Evolutionary conservation across 2,888 invertebrate species (phyloP), one percentile per base, ranked within the genome.

Genomic region (Callyntrura sp.): DNA sequence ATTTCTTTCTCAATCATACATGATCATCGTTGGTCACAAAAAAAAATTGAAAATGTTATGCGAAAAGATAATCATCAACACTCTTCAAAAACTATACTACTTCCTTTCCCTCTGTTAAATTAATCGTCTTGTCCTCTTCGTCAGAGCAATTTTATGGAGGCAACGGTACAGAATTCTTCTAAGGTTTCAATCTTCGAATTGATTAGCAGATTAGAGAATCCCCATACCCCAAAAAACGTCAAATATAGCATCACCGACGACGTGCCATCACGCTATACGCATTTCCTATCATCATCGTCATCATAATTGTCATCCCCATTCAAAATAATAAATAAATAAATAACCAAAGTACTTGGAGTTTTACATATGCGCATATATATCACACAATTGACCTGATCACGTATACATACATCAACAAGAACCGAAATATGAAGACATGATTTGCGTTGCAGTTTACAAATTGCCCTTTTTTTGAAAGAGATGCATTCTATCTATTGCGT

Each of bases 231-330:
- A 55, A 4, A 68, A 28, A 17, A 68, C 23, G 2, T 8, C 68
- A 68, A n/a, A 62, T 14, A 62, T 20, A 3, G 20, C n/a, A n/a
- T n/a, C n/a, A n/a, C n/a, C n/a, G n/a, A n/a, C n/a, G n/a, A n/a
- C n/a, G n/a, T n/a, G 43, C n/a, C 25, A n/a, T n/a, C n/a, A n/a
- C n/a, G n/a, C n/a, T n/a, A 28, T 65, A 79, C 78, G 65, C 79
- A 79, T 79, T 86, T 86, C 86, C 86, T 86, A 79, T 86, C 86
- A 17, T 76, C 76, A 70, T 28, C 11, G 8, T 17, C 57, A 55
- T n/a, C n/a, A n/a, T n/a, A n/a, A n/a, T n/a, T n/a, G n/a, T n/a
- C n/a, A n/a, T n/a, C n/a, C n/a, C n/a, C n/a, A n/a, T n/a, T n/a
- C n/a, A n/a, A n/a, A n/a, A n/a, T n/a, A n/a, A n/a, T n/a, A n/a